A percentile compares a stretch with the other conserved stretches of the same genome.
phyloP scores from a whole-genome alignment of 37 sponge, comb jelly and placozoan species.

The Theonella swinhoei region DNA sequence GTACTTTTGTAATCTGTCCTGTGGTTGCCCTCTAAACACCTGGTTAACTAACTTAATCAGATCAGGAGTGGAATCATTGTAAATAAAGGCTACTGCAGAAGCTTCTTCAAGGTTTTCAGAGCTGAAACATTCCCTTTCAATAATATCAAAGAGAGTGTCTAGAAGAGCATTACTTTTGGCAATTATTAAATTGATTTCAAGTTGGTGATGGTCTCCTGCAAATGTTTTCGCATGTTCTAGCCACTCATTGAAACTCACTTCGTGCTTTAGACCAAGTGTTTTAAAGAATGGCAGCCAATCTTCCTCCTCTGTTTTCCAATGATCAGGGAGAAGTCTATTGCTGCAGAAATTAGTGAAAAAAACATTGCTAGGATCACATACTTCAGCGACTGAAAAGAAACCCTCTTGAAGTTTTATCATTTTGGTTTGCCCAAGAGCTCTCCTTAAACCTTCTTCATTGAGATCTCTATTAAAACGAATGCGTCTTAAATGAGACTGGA shows the following conservation, averaged over 20 bases:
- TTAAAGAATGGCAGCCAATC: conserved; percentile 11
- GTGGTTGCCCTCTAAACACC: too few species aligned
- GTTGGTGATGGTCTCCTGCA: too few species aligned
- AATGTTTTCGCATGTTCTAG: background rate
- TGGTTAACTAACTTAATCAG: too few species aligned
- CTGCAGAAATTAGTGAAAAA: conserved; percentile 12
- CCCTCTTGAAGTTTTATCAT: conserved; percentile 14
- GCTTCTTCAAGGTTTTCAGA: too few species aligned
- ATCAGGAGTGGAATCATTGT: too few species aligned
- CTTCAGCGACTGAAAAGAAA: conserved; percentile 2
- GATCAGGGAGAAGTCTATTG: background rate
- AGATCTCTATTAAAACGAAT: background rate
- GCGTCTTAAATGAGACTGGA: background rate
- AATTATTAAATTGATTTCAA: too few species aligned
- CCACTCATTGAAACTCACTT: conserved; percentile 15
- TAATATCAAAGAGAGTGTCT: too few species aligned
- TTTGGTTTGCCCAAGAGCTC: background rate
- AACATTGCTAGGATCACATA: conserved; percentile 45
- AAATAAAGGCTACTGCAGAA: too few species aligned
- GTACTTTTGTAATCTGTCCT: too few species aligned
- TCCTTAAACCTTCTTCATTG: conserved; percentile 1
- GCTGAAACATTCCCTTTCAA: too few species aligned
- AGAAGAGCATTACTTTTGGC: too few species aligned
- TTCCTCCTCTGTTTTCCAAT: conserved; percentile 28
- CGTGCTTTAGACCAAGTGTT: conserved; percentile 11